Percentiles rank a stretch among this genome's conserved stretches.
Evolutionary conservation across 2,113 vertebrate genomes (phyloP).

Genomic region (Gallinago media): DNA sequence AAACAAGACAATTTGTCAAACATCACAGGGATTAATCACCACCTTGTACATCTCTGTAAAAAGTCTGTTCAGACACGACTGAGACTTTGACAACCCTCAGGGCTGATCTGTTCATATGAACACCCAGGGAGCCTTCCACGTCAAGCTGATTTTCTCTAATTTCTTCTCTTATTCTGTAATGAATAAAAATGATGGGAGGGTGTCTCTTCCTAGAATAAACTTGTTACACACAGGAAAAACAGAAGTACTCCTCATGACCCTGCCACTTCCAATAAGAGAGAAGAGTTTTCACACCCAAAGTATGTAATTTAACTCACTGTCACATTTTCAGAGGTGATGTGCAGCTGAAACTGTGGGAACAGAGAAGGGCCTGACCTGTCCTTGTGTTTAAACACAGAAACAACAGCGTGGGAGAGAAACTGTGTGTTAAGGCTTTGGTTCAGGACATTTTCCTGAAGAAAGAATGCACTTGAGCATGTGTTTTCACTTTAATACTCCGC

Average conservation of each 20-base stretch:
- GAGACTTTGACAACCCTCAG: background rate
- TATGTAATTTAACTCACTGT: background rate
- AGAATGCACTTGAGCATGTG: constrained; percentile 12
- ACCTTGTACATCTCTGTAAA: background rate
- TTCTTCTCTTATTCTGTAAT: background rate
- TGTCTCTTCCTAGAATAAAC: background rate
- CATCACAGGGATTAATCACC: background rate
- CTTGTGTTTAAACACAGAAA: background rate
- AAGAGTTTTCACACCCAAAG: background rate
- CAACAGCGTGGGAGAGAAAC: background rate
- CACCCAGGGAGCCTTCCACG: background rate
- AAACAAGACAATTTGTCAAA: background rate
- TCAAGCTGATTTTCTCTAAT: background rate
- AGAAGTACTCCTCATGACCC: background rate
- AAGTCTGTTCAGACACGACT: background rate
- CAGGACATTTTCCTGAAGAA: background rate
- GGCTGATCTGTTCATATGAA: background rate
- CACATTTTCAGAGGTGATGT: background rate
- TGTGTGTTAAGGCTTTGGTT: background rate
- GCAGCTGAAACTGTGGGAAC: background rate
- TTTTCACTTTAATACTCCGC: background rate
- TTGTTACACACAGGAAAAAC: background rate
- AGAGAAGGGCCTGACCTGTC: background rate
- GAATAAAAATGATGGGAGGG: background rate
- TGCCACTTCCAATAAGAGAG: background rate